Evolutionary conservation across 2,888 invertebrate genomes (phyloP).

Genomic region (Hesperia comma): DNA sequence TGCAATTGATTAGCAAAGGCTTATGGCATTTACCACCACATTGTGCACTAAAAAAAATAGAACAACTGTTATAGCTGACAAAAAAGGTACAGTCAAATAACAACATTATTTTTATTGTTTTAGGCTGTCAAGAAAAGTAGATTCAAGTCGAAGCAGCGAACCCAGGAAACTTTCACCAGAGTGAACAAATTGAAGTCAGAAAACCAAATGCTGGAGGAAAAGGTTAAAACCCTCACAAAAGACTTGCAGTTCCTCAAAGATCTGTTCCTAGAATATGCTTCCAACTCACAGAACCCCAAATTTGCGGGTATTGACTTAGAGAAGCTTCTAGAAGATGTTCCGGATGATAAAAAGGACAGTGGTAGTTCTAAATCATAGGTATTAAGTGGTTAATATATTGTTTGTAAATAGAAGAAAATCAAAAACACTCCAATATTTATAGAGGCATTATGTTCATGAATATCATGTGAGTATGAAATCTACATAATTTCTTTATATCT

Average conservation of each 20-base stretch:
- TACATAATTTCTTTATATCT: no score
- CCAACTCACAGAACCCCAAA: constrained; percentile 82
- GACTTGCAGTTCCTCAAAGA: constrained; percentile 92
- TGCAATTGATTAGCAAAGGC: no score
- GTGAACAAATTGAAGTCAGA: constrained; percentile 90
- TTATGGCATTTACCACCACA: no score
- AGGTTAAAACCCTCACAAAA: constrained; percentile 91
- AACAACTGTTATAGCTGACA: background rate
- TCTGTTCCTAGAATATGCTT: constrained; percentile 91
- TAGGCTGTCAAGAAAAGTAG: constrained; percentile 93
- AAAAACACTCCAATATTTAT: no score
- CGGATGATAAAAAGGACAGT: constrained; percentile 63
- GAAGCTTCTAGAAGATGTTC: constrained; percentile 82
- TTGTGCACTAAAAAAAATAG: no score
- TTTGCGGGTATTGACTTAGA: constrained; percentile 84
- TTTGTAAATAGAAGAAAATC: no score
- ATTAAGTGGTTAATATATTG: constrained; percentile 6
- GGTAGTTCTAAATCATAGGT: constrained; percentile 48
- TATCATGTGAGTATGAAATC: no score
- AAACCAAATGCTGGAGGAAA: constrained; percentile 91
- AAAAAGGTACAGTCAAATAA: background rate
- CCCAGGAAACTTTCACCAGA: constrained; percentile 89
- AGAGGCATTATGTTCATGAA: no score
- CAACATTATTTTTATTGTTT: constrained; percentile 41
- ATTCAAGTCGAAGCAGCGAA: constrained; percentile 90